A percentile compares a stretch with the other conserved stretches of the same genome.
Conservation (phyloP, 2,888 invertebrate genomes). For the Tortrix viridana region DNA sequence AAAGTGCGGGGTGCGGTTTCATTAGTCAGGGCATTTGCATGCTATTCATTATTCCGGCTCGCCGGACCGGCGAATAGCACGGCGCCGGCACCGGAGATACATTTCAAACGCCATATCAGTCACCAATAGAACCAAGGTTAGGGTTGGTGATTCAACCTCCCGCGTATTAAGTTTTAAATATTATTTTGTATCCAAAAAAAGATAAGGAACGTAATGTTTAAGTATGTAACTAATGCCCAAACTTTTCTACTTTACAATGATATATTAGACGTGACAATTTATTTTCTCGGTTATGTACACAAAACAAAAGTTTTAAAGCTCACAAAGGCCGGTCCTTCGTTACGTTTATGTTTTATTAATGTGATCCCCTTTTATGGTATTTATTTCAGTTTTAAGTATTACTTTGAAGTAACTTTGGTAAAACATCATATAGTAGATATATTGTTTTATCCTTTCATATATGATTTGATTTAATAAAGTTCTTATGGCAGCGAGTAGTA, state of each 20-base stretch:
- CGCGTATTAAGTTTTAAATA: too few relatives aligned
- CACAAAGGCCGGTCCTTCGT: conserved; percentile 30
- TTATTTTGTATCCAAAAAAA: conserved; percentile 1
- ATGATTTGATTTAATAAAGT: background rate
- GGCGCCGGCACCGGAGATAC: background rate
- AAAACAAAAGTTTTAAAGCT: conserved; percentile 35
- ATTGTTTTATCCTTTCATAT: background rate
- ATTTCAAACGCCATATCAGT: conserved; percentile 5
- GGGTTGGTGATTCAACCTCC: background rate
- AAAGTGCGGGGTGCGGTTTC: conserved; percentile 58
- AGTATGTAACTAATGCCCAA: conserved; percentile 5
- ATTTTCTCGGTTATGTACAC: conserved; percentile 31
- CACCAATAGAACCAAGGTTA: background rate
- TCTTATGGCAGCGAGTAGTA: conserved; percentile 35
- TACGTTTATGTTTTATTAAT: conserved; percentile 38
- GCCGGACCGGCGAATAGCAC: conserved; percentile 43
- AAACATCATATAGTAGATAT: background rate
- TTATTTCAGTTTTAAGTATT: conserved; percentile 37
- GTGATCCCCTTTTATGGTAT: conserved; percentile 37
- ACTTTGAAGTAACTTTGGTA: conserved; percentile 31
- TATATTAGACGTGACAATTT: conserved; percentile 30
- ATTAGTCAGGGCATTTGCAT: conserved; percentile 76
- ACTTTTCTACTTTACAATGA: conserved; percentile 32
- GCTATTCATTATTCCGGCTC: conserved; percentile 69
- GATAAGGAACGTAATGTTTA: conserved; percentile 1